Base-by-base conservation (phyloP, 2,888 invertebrate genomes). In the Drosophila anceps region DNA sequence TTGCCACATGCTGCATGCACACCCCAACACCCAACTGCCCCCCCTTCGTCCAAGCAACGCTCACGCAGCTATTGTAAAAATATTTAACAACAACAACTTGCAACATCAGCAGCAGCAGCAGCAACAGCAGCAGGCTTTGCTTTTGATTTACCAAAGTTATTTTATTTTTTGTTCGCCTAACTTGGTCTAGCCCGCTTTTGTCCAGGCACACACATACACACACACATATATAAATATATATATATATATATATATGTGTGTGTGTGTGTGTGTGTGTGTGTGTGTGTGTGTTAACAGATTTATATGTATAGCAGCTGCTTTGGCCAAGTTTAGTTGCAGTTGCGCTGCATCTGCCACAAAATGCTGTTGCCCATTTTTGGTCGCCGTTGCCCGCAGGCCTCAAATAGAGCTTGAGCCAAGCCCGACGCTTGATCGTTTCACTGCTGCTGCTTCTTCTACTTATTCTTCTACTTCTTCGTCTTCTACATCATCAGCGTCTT, bases 291-390 rank as follows among this genome's bases (percentile, higher is more conserved):
- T 13, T 20, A 24, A 46, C 1, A 58, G 57, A 39, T 24, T 41
- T 59, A 58, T 35, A 48, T 50, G 35, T 64, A n/a, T 46, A 15
- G 43, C 41, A 35, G 58, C 46, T 48, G 37, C 37, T 13, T 57
- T 57, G 39, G 35, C 74, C 76, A 79, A 64, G 68, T 69, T 71
- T 71, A 68, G 67, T 55, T 29, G 59, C 59, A 6, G 54, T 29
- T 59, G 69, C 65, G 69, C 65, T 67, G 60, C 77, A 50, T 50
- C 66, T 73, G 76, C 81, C 69, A 41, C 76, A 57, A 71, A 70
- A 53, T 87, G 46, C 67, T 86, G 83, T 90, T 90, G 82, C 71
- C 90, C 90, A 91, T 90, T 91, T 90, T 91, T 85, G 87, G 90
- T 35, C 15, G 35, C 35, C 51, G 51, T 31, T 50, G 53, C 53